These are phyloP conservation scores for Spodoptera litura DNA, from an alignment of 1,140 invertebrate species.

Conservation along the genomic window DNA sequence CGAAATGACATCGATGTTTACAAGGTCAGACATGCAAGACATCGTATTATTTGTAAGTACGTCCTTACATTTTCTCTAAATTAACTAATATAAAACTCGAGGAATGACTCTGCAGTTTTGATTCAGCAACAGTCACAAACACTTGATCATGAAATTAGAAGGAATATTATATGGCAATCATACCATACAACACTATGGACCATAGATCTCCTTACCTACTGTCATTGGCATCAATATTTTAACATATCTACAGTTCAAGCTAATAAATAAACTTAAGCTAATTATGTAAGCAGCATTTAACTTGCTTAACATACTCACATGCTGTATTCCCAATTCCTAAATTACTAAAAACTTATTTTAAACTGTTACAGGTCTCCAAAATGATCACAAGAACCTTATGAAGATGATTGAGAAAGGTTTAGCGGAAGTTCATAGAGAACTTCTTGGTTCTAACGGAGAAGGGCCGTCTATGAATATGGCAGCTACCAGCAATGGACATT, in stretches of 20 bases:
- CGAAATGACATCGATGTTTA: constrained; percentile 96
- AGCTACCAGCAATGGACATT: constrained; percentile 47
- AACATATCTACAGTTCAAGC: too few relatives aligned
- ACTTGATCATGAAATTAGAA: background rate
- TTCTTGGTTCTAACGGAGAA: constrained; percentile 60
- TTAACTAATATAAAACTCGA: background rate
- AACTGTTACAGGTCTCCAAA: constrained; percentile 91
- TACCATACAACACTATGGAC: too few relatives aligned
- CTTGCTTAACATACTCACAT: too few relatives aligned
- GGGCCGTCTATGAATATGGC: constrained; percentile 45
- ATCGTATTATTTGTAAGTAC: constrained; percentile 94
- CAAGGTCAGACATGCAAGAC: constrained; percentile 94
- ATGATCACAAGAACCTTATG: constrained; percentile 95
- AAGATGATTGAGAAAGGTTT: constrained; percentile 93
- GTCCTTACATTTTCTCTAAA: background rate
- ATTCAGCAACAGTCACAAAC: background rate
- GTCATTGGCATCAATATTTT: too few relatives aligned
- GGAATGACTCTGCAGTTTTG: constrained; percentile 22
- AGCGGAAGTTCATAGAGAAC: constrained; percentile 83
- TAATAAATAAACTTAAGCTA: too few relatives aligned
- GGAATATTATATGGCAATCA: too few relatives aligned
- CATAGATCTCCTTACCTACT: too few relatives aligned
- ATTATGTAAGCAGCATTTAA: too few relatives aligned
- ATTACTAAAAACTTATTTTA: background rate
- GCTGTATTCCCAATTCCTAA: too few relatives aligned